These are phyloP conservation scores for Rhimphoctona megacephalus DNA, from an alignment of 2,888 invertebrate species.

Conservation along the genomic window DNA sequence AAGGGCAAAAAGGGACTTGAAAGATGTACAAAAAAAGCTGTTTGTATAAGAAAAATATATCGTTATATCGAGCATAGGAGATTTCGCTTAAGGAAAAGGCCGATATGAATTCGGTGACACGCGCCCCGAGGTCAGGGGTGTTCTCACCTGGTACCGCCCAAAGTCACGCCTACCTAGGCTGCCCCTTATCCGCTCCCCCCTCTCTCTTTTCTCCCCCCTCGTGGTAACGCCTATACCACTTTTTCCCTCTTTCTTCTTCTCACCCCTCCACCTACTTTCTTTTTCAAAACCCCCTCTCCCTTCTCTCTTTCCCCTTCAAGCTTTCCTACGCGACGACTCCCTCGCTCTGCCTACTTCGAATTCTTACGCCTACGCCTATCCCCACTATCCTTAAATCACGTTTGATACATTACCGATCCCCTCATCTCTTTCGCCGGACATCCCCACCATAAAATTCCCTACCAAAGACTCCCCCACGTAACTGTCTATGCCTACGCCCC, in stretches of 20 bases:
- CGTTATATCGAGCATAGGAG: background rate
- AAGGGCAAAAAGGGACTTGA: conserved; percentile 5
- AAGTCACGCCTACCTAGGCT: conserved; percentile 84
- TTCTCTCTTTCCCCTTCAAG: conserved; percentile 66
- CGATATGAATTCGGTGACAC: conserved; percentile 75
- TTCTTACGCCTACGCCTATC: conserved; percentile 66
- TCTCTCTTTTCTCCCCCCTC: conserved; percentile 56
- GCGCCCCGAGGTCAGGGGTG: conserved; percentile 79
- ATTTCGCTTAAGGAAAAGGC: conserved; percentile 60
- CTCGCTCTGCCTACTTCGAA: conserved; percentile 65
- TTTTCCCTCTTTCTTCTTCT: conserved; percentile 69
- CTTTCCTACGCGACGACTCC: conserved; percentile 69
- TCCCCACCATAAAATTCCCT: conserved; percentile 30
- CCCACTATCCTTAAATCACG: conserved; percentile 41
- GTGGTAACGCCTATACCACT: conserved; percentile 81
- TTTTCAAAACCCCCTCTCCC: conserved; percentile 68
- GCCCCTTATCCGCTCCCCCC: conserved; percentile 70
- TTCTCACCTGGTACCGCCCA: conserved; percentile 84
- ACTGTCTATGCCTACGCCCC: conserved; percentile 64
- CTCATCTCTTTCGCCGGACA: conserved; percentile 46
- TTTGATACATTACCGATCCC: conserved; percentile 31
- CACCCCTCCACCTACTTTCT: conserved; percentile 53
- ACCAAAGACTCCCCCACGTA: conserved; percentile 43
- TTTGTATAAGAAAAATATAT: background rate
- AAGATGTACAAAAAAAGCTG: conserved; percentile 24